Evolutionary conservation across 2,797 vertebrate species (phyloP), one percentile per base, ranked within the genome.

Genomic region (Malacoctenus gilli): DNA sequence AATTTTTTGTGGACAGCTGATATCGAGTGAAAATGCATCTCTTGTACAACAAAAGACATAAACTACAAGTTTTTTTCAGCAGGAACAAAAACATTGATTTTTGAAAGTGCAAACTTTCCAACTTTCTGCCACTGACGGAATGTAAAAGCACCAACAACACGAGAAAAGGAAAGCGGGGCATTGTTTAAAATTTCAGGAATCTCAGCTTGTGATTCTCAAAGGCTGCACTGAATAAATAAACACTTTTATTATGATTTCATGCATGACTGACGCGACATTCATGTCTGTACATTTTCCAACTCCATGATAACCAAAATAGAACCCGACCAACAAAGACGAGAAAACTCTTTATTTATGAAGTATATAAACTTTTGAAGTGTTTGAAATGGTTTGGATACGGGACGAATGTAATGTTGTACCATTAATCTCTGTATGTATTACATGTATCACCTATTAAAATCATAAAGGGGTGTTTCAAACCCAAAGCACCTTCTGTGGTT

Each of bases 171-270:
- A 63, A 79, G 62, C 22, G 47, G 36, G 16, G 28, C 19, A 59
- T 48, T 66, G 23, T 64, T 72, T 46, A 56, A 57, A 59, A 57
- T 28, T 67, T 41, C 18, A 79, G 16, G 13, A 59, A 57, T 40
- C 58, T 56, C 12, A 19, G 31, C 23, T 48, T 54, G 35, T 28
- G 46, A 15, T 38, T 57, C 39, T 56, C 16, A 48, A 49, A 40
- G 35, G 16, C 12, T 30, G 21, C 37, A 61, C 35, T 64, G 35
- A 64, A 78, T 65, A 61, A 65, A 41, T 8, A 25, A 71, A 37
- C 8, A 20, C 16, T 38, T 53, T 15, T 16, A 28, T n/a, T n/a
- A 23, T 18, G 28, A 49, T 50, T 61, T 64, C 38, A 50, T 73
- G 20, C 23, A 39, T 43, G 20, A 38, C 23, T 58, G 23, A 55